phyloP scores from a whole-genome alignment of 2,113 vertebrate genomes.

The Equus przewalskii region DNA sequence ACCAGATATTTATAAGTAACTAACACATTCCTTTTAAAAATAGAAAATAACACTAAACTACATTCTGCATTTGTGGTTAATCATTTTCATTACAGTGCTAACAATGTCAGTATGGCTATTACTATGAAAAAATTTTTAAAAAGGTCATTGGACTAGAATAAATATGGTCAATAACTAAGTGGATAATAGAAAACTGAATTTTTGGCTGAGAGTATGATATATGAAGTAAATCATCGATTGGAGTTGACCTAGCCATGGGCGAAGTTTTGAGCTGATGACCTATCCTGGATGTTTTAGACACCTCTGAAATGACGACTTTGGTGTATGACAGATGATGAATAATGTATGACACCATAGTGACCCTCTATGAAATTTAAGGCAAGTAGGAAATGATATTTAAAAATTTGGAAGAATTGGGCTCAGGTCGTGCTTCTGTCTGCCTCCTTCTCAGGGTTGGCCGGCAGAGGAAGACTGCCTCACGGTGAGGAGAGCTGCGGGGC shows the following conservation, averaged over 20 bases:
- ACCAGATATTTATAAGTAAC: constrained; percentile 8
- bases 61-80: neutral
- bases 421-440: neutral
- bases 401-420: neutral
- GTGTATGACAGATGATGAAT: neutral
- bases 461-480: neutral
- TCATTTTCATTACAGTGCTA: neutral
- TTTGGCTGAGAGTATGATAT: neutral
- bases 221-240: neutral
- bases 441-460: neutral
- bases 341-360: neutral
- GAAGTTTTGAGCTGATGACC: neutral
- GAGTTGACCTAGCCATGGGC: neutral
- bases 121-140: neutral
- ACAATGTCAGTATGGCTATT: neutral
- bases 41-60: constrained; percentile 36
- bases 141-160: neutral
- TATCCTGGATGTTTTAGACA: neutral
- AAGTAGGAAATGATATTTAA: neutral
- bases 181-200: neutral
- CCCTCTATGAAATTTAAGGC: neutral
- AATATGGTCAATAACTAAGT: neutral
- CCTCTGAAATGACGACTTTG: neutral
- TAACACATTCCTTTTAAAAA: neutral
- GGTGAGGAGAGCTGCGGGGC: neutral